These are phyloP conservation scores for Muscicapa striata DNA, from an alignment of 2,797 vertebrate genomes.

Conservation along the genomic window DNA sequence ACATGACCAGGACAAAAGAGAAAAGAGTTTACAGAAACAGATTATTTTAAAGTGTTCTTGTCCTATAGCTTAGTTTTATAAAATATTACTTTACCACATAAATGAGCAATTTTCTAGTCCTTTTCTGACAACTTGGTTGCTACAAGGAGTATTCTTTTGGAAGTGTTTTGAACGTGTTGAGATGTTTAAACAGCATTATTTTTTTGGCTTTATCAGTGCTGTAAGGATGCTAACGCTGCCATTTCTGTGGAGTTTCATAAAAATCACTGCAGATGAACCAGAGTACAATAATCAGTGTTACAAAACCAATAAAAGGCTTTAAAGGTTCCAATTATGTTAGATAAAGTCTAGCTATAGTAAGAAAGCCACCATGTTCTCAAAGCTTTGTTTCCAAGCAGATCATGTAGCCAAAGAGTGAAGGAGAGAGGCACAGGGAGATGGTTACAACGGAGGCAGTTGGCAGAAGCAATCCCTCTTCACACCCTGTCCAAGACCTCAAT, in stretches of 20 bases:
- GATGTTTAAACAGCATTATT: neutral
- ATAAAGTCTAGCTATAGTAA: neutral
- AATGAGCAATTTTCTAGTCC: neutral
- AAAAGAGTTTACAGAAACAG: neutral
- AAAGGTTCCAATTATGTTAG: neutral
- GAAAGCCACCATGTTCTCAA: neutral
- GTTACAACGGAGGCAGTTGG: neutral
- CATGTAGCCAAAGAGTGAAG: neutral
- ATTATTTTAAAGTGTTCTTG: neutral
- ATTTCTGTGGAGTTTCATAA: neutral
- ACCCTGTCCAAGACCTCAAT: neutral
- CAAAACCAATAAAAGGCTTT: neutral
- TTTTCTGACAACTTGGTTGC: neutral
- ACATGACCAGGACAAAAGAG: neutral
- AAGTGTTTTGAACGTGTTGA: neutral
- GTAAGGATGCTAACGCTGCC: neutral
- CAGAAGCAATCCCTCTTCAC: neutral
- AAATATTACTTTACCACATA: neutral
- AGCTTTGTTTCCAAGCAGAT: neutral
- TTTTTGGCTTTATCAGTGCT: neutral
- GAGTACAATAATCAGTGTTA: neutral
- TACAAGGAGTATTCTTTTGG: fast-evolving
- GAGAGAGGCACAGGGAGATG: neutral
- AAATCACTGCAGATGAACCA: neutral
- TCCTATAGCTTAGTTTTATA: neutral